Percentiles rank a stretch among this genome's conserved stretches.
phyloP scores from a whole-genome alignment of 2,113 vertebrate species.

The Grammomys surdaster region DNA sequence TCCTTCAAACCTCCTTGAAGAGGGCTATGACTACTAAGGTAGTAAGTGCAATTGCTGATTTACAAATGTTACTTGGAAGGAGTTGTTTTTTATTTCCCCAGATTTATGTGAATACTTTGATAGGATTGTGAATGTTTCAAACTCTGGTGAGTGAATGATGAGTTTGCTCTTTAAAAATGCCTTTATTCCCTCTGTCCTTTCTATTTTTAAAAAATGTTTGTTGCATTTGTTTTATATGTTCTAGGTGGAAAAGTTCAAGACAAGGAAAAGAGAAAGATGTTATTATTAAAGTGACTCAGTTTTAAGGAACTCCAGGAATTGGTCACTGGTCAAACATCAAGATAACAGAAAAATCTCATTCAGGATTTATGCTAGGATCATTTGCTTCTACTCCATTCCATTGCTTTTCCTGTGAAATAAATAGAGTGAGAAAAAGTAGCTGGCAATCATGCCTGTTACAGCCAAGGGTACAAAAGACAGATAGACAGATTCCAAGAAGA shows the following conservation, averaged over 20 bases:
- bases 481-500: too few relatives aligned
- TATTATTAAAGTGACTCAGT: conserved; percentile 4
- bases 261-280: neutral
- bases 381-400: neutral
- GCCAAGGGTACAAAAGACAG: too few relatives aligned
- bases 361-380: neutral
- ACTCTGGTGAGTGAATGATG: neutral
- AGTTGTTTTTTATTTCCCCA: too few relatives aligned
- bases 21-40: neutral
- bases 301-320: neutral
- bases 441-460: neutral
- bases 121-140: neutral
- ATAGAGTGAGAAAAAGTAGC: neutral
- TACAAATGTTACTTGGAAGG: too few relatives aligned
- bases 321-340: neutral
- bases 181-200: too few relatives aligned
- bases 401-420: neutral
- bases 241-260: neutral
- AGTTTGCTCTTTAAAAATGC: neutral
- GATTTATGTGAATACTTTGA: neutral
- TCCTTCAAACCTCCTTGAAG: neutral
- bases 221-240: neutral
- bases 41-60: neutral
- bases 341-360: neutral
- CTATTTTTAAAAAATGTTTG: too few relatives aligned